Evolutionary conservation across 1,140 invertebrate species (phyloP).

Genomic region (Drosophila leontia): DNA sequence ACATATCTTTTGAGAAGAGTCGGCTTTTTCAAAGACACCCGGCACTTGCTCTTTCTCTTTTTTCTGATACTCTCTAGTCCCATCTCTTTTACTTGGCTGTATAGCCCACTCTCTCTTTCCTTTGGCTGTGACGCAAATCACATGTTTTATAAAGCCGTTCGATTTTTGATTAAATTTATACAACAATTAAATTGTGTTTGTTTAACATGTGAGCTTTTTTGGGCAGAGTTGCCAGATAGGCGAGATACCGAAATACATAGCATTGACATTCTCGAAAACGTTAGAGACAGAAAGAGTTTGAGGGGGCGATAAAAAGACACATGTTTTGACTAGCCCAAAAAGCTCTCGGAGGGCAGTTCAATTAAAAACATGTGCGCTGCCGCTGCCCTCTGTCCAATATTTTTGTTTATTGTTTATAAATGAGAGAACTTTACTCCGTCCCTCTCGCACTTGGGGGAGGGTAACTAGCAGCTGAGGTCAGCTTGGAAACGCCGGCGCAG

Average conservation of each 20-base stretch:
- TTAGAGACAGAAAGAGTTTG: neutral
- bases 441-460: conserved; percentile 17
- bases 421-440: conserved; percentile 59
- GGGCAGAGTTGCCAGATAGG: conserved; percentile 43
- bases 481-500: conserved; percentile 68
- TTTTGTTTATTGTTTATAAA: conserved; percentile 84
- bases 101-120: conserved; percentile 34
- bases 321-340: conserved; percentile 57
- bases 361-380: conserved; percentile 78
- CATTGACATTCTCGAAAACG: conserved; percentile 32
- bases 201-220: conserved; percentile 42
- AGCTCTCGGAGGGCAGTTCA: conserved; percentile 54
- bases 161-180: conserved; percentile 56
- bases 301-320: conserved; percentile 33
- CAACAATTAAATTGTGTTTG: conserved; percentile 42
- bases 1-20: conserved; percentile 25
- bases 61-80: neutral
- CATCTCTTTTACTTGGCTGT: conserved; percentile 2
- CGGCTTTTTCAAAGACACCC: conserved; percentile 37
- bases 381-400: conserved; percentile 64
- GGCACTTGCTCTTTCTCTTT: conserved; percentile 36
- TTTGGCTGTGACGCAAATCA: conserved; percentile 50
- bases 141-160: conserved; percentile 40
- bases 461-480: conserved; percentile 62
- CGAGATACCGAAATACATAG: conserved; percentile 38